phyloP scores from a whole-genome alignment of 2,113 vertebrate genomes.

The Colossoma macropomum region DNA sequence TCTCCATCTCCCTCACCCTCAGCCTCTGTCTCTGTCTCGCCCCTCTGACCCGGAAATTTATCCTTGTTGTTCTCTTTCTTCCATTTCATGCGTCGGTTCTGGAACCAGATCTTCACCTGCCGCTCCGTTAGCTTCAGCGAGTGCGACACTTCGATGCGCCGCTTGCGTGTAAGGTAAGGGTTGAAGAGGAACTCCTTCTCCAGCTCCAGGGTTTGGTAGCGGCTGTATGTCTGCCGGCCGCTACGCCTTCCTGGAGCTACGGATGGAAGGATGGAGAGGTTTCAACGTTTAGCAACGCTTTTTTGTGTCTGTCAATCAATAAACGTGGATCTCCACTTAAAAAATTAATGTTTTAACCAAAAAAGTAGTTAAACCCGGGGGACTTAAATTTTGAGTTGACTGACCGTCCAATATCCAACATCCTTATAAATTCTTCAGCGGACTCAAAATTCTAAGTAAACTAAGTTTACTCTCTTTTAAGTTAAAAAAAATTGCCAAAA shows the following conservation, averaged over 20 bases:
- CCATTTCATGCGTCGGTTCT: slow-evolving; percentile 87
- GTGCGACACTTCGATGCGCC: slow-evolving; percentile 86
- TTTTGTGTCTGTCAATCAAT: not conserved
- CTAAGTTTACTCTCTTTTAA: too few species aligned
- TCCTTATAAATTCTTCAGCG: too few species aligned
- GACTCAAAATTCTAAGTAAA: too few species aligned
- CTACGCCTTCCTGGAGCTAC: slow-evolving; percentile 86
- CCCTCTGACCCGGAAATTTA: slow-evolving; percentile 83
- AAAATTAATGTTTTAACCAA: too few species aligned
- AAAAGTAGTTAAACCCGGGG: too few species aligned
- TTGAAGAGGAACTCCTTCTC: slow-evolving; percentile 90
- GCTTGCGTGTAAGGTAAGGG: slow-evolving; percentile 86
- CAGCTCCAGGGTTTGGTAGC: slow-evolving; percentile 86
- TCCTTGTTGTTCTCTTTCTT: slow-evolving; percentile 89
- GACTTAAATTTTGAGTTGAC: too few species aligned
- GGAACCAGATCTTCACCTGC: slow-evolving; percentile 89
- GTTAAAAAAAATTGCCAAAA: too few species aligned
- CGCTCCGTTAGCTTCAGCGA: slow-evolving; percentile 85
- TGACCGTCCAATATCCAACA: too few species aligned
- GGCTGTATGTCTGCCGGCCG: slow-evolving; percentile 86
- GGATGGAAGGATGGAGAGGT: not conserved
- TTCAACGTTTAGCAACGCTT: not conserved
- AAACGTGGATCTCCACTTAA: not conserved
- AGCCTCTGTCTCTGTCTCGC: slow-evolving; percentile 69
- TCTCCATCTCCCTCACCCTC: slow-evolving; percentile 78